These are phyloP conservation scores for Deroptyus accipitrinus DNA, from an alignment of 2,113 vertebrate species.

Conservation along the genomic window DNA sequence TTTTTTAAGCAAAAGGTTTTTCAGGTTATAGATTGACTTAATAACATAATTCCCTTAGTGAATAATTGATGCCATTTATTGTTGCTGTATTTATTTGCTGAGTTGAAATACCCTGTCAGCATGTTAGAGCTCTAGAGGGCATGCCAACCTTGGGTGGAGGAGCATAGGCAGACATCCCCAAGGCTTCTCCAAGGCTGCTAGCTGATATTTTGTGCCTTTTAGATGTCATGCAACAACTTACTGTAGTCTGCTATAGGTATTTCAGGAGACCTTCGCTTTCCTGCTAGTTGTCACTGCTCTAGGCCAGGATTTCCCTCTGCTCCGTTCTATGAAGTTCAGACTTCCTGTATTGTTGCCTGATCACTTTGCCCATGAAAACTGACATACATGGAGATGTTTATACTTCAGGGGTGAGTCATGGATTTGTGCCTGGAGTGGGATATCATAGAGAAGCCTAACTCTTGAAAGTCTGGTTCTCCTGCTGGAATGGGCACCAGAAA, in stretches of 20 bases:
- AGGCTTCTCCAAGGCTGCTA: neutral
- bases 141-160: neutral
- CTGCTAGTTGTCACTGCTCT: neutral
- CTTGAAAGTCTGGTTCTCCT: neutral
- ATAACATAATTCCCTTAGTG: constrained; percentile 6
- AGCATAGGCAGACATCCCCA: neutral
- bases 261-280: neutral
- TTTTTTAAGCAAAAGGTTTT: constrained; percentile 29
- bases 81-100: constrained; percentile 20
- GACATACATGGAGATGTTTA: neutral
- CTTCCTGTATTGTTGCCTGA: neutral
- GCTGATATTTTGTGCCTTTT: neutral
- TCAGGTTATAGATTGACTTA: constrained; percentile 24
- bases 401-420: neutral
- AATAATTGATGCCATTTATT: constrained; percentile 30
- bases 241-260: neutral
- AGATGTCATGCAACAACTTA: neutral
- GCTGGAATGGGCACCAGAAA: neutral
- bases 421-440: neutral
- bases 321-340: neutral
- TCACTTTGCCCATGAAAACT: neutral
- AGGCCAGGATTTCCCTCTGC: neutral
- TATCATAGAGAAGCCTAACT: neutral
- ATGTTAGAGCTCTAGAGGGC: neutral
- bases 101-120: neutral